Evolutionary conservation across 30 jellyfish, hydroid and myxozoan genomes (phyloP).

Genomic region (Turritopsis dohrnii): DNA sequence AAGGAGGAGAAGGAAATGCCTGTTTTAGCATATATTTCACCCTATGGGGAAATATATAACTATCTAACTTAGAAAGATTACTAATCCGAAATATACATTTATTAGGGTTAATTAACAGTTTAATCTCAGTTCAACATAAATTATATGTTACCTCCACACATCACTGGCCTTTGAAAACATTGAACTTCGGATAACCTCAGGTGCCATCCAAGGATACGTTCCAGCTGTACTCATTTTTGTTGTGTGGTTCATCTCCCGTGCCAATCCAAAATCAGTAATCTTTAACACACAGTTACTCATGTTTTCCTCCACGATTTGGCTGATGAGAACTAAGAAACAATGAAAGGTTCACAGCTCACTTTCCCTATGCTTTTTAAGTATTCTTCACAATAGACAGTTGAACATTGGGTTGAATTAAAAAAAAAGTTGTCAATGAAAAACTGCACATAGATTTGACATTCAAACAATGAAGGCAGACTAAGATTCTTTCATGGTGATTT

Average conservation of each 20-base stretch:
- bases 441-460: too few species aligned
- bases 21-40: too few species aligned
- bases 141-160: constrained; percentile 83
- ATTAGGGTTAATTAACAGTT: neutral
- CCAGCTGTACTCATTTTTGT: constrained; percentile 99
- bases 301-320: constrained; percentile 65
- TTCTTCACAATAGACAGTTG: neutral
- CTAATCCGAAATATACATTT: neutral
- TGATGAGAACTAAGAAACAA: constrained; percentile 52
- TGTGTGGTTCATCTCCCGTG: constrained; percentile 96
- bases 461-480: too few species aligned
- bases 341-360: neutral
- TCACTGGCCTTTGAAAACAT: constrained; percentile 92
- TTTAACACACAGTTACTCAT: constrained; percentile 73
- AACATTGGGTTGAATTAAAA: too few species aligned
- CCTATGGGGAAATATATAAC: too few species aligned
- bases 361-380: too few species aligned
- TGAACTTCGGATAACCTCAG: constrained; percentile 95
- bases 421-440: too few species aligned
- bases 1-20: too few species aligned
- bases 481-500: too few species aligned
- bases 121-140: neutral
- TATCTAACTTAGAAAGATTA: too few species aligned
- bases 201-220: constrained; percentile 99
- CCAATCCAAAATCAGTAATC: constrained; percentile 98